Evolutionary conservation across 2,888 invertebrate species (phyloP), one percentile per base, ranked within the genome.

Genomic region (Salpingus planirostris): DNA sequence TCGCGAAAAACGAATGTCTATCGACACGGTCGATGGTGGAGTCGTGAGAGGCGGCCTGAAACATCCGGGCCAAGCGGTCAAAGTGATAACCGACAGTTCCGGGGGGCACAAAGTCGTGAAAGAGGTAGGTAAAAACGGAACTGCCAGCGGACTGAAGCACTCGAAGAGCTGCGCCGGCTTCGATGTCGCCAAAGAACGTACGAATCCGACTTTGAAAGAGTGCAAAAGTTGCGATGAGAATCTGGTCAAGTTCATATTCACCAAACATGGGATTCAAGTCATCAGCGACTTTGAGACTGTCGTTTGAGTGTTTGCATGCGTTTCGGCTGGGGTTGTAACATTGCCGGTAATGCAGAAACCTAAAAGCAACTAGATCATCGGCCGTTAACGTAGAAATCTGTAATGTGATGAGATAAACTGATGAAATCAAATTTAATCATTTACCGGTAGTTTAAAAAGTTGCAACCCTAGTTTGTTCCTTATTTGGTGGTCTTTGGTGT

Each of bases 211-310:
- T 49, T 66, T 73, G 3, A 69, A 69, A 46, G 73, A 72, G 43
- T 55, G 70, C 15, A 63, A 64, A 39, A 63, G 60, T 49, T 59
- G 62, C 36, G 65, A 65, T 43, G 64, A 64, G 38, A 64, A 64
- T 52, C 50, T 78, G 23, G 80, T 84, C 5, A 74, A 80, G 52
- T 73, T 83, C 64, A 79, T 83, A 50, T 68, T 84, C 45, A 81
- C 81, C 2, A 80, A 82, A 57, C 82, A 83, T 54, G 83, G 83
- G 2, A 82, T 84, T 46, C 78, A 81, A 60, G 80, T 84, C 29
- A 81, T 83, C 25, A 83, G 83, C 49, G 83, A 84, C 52, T 79
- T 80, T 10, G 84, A 85, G 56, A 83, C 82, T 40, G 78, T 78
- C 27, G 79, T 80, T 29, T 72, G 62, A 58, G 40, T 35, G 31